Evolutionary conservation across 1,140 invertebrate species (phyloP).

Genomic region (Eubasilissa regina): DNA sequence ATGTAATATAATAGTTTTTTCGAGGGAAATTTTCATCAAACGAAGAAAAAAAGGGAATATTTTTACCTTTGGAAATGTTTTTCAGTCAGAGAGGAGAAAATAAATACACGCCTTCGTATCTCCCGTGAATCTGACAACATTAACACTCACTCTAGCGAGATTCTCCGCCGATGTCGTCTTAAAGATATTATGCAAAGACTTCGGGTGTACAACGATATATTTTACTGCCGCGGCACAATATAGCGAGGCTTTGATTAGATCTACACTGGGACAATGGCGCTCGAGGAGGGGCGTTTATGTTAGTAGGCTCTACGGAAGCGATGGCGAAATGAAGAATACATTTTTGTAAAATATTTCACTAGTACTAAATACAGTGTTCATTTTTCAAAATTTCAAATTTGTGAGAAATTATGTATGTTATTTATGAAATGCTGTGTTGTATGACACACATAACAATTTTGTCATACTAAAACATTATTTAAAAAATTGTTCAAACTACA

Average conservation of each 20-base stretch:
- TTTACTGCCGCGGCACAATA: constrained; percentile 39
- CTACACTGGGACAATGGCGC: constrained; percentile 42
- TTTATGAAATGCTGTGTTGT: too few species aligned
- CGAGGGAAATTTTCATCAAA: not conserved
- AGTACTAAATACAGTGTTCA: too few species aligned
- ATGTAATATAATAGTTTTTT: too few species aligned
- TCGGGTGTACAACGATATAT: constrained; percentile 41
- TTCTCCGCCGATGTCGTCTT: constrained; percentile 35
- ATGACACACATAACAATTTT: too few species aligned
- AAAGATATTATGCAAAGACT: constrained; percentile 49
- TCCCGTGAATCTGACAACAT: constrained; percentile 37
- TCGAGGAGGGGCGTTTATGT: constrained; percentile 33
- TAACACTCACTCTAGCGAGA: constrained; percentile 41
- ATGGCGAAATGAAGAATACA: not conserved
- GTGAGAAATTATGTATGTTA: too few species aligned
- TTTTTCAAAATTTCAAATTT: too few species aligned
- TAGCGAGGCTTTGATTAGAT: constrained; percentile 45
- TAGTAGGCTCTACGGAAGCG: constrained; percentile 20
- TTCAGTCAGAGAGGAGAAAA: constrained; percentile 15
- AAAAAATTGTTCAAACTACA: too few species aligned
- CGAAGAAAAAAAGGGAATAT: constrained; percentile 1
- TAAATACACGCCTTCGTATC: constrained; percentile 32
- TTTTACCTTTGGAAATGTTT: constrained; percentile 1
- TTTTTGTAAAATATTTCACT: too few species aligned
- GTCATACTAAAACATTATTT: too few species aligned